Percentiles rank a stretch among this genome's conserved stretches.
Evolutionary conservation across 2,888 invertebrate species (phyloP).

Genomic region (Ophioninae sp.): DNA sequence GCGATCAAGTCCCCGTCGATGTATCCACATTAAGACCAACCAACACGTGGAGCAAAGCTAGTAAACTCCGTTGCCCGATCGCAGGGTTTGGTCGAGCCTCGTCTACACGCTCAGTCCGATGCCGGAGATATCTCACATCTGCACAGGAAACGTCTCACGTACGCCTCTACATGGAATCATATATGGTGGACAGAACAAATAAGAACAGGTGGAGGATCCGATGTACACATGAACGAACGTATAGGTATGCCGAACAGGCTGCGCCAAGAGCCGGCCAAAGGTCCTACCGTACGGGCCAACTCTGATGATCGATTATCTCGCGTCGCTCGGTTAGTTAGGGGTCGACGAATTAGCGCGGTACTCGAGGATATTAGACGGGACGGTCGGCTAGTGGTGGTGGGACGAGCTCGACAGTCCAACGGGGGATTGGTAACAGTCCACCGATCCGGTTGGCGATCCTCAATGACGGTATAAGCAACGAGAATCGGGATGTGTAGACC

Average conservation of each 20-base stretch:
- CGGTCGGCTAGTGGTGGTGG: slow-evolving; percentile 35
- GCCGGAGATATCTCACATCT: slow-evolving; percentile 42
- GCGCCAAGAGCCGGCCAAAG: slow-evolving; percentile 49
- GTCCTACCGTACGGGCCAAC: slow-evolving; percentile 47
- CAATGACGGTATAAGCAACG: slow-evolving; percentile 25
- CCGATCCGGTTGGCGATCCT: slow-evolving; percentile 21
- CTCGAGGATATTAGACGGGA: slow-evolving; percentile 76
- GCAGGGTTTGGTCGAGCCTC: slow-evolving; percentile 45
- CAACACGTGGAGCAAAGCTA: slow-evolving; percentile 11
- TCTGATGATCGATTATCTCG: slow-evolving; percentile 64
- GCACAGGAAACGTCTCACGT: slow-evolving; percentile 4
- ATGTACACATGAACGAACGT: background rate
- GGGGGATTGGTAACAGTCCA: slow-evolving; percentile 37
- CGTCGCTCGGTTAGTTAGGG: slow-evolving; percentile 64
- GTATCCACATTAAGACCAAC: slow-evolving; percentile 43
- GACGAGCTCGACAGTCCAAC: slow-evolving; percentile 13
- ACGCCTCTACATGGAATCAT: background rate
- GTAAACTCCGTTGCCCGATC: slow-evolving; percentile 28
- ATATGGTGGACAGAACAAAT: background rate
- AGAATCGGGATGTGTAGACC: slow-evolving; percentile 21
- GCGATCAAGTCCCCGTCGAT: slow-evolving; percentile 35
- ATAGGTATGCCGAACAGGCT: no score
- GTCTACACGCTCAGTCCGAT: slow-evolving; percentile 43
- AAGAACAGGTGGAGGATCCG: slow-evolving; percentile 40
- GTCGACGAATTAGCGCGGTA: slow-evolving; percentile 77